phyloP scores from a whole-genome alignment of 2,797 vertebrate species.

The Sebastes vulpes region DNA sequence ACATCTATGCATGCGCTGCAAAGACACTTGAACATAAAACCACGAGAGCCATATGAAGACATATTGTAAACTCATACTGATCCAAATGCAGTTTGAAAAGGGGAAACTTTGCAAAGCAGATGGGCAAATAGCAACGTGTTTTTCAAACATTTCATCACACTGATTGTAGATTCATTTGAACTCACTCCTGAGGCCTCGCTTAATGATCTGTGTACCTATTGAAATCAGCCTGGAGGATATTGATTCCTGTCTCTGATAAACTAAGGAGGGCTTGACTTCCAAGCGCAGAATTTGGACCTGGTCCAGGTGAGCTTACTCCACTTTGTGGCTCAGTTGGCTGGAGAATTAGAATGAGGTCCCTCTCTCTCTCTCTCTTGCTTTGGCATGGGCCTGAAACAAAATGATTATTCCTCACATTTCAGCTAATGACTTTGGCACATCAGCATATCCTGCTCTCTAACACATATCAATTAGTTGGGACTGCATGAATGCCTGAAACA shows the following conservation, averaged over 20 bases:
- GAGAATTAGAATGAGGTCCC: slow-evolving; percentile 53
- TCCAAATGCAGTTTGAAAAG: slow-evolving; percentile 27
- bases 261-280: slow-evolving; percentile 65
- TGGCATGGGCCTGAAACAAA: slow-evolving; percentile 72
- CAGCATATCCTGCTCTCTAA: slow-evolving; percentile 61
- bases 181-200: slow-evolving; percentile 58
- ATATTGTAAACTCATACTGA: not conserved
- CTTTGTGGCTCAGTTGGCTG: slow-evolving; percentile 48
- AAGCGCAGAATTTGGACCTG: slow-evolving; percentile 50
- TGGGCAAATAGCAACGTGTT: slow-evolving; percentile 41
- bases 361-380: slow-evolving; percentile 19
- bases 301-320: slow-evolving; percentile 65
- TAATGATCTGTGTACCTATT: slow-evolving; percentile 78
- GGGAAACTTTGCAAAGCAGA: slow-evolving; percentile 52
- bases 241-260: slow-evolving; percentile 72
- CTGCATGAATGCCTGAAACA: slow-evolving; percentile 55
- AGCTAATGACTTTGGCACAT: slow-evolving; percentile 77
- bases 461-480: slow-evolving; percentile 76
- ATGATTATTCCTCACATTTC: slow-evolving; percentile 77
- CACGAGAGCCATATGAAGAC: slow-evolving; percentile 33
- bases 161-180: slow-evolving; percentile 66
- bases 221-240: slow-evolving; percentile 69
- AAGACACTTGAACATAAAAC: slow-evolving; percentile 31
- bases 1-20: not conserved
- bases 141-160: slow-evolving; percentile 52